Conservation (phyloP, 2,797 vertebrate species). For the Pteropus rufus region DNA sequence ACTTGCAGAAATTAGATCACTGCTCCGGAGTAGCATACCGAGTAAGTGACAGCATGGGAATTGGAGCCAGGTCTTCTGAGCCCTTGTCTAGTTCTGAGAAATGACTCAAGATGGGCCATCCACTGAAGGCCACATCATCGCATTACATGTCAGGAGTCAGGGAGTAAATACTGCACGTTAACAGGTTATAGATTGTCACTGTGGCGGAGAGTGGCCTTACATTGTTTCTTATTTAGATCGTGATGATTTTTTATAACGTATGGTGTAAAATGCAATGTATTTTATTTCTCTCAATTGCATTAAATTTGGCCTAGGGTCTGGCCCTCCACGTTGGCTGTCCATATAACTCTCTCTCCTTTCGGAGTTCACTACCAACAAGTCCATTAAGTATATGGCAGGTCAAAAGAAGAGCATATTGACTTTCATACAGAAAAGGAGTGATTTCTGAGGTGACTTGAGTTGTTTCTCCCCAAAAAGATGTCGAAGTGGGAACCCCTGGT, state of each 20-base stretch:
- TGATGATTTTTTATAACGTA: not conserved
- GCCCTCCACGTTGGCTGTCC: not conserved
- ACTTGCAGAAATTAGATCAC: not conserved
- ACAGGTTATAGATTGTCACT: accelerated
- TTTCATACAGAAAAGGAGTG: not conserved
- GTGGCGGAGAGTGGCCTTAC: no score
- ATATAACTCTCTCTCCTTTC: accelerated
- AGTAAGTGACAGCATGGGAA: not conserved
- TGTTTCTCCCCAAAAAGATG: not conserved
- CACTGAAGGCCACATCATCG: accelerated
- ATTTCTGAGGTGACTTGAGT: not conserved
- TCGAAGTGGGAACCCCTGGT: not conserved
- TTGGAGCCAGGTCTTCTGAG: not conserved
- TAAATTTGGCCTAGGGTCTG: not conserved
- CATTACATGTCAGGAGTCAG: no score
- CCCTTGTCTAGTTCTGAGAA: not conserved
- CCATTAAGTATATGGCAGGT: not conserved
- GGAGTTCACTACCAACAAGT: not conserved
- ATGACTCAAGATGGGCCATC: not conserved
- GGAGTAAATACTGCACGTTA: not conserved
- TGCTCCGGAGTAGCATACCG: not conserved
- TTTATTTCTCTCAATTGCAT: not conserved
- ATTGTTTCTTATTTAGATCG: not conserved
- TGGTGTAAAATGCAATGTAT: not conserved
- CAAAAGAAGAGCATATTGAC: not conserved